These are phyloP conservation scores for Aplysina aerophoba DNA, from an alignment of 37 sponge, comb jelly and placozoan species.

Conservation along the genomic window DNA sequence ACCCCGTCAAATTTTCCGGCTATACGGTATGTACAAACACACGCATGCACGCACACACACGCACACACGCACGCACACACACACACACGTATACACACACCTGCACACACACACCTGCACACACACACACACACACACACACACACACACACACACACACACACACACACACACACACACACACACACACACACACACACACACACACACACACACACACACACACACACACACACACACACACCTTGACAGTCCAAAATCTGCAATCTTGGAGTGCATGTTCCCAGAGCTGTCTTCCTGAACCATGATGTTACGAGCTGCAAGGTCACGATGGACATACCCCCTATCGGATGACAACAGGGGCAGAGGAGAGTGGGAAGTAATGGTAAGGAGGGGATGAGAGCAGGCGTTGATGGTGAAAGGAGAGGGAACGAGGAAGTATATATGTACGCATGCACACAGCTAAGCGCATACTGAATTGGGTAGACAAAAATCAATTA, in stretches of 20 bases:
- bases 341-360: conserved; percentile 26
- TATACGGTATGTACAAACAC: too few species aligned
- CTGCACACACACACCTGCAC: background rate
- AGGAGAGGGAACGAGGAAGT: too few species aligned
- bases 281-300: conserved; percentile 48
- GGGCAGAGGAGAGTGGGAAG: background rate
- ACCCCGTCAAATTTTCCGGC: too few species aligned
- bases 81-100: background rate
- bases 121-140: too few species aligned
- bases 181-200: background rate
- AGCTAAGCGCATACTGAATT: background rate
- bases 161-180: too few species aligned
- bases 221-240: background rate
- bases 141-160: too few species aligned
- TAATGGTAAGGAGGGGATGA: too few species aligned
- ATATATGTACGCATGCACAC: conserved; percentile 4
- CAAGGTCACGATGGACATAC: conserved; percentile 86
- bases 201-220: conserved; percentile 29
- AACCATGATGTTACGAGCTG: conserved; percentile 84
- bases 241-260: conserved; percentile 88
- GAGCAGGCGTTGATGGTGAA: too few species aligned
- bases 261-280: conserved; percentile 75
- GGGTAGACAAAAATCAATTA: too few species aligned
- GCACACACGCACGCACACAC: background rate
- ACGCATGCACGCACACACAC: background rate